Percentiles rank a stretch among this genome's conserved stretches.
These are phyloP conservation scores for Iphiclides podalirius DNA, from an alignment of 2,888 invertebrate species.

Conservation along the genomic window DNA sequence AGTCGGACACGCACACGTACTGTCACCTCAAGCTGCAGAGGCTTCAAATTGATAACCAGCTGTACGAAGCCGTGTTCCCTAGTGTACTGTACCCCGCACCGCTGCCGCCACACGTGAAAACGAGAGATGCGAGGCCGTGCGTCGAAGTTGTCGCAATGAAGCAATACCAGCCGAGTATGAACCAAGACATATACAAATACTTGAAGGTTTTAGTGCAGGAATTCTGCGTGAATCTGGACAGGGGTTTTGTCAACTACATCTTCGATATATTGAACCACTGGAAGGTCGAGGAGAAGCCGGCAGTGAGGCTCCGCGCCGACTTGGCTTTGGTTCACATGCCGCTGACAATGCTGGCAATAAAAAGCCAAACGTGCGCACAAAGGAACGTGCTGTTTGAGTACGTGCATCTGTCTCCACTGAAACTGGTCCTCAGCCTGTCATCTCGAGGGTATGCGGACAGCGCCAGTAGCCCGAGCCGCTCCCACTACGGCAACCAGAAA, in stretches of 20 bases:
- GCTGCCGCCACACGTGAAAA: constrained; percentile 60
- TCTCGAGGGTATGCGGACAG: constrained; percentile 65
- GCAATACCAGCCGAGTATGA: constrained; percentile 66
- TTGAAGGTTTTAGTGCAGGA: constrained; percentile 83
- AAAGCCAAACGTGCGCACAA: constrained; percentile 56
- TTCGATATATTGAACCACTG: constrained; percentile 82
- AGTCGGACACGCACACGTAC: constrained; percentile 84
- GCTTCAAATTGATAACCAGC: constrained; percentile 87
- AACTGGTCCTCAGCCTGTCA: constrained; percentile 82
- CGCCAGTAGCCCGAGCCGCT: constrained; percentile 48
- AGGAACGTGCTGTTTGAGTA: constrained; percentile 76
- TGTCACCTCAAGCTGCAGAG: constrained; percentile 84
- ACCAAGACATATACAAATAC: constrained; percentile 81
- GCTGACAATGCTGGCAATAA: constrained; percentile 67
- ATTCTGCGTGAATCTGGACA: constrained; percentile 84
- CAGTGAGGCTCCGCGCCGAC: constrained; percentile 77
- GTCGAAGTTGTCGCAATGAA: constrained; percentile 80
- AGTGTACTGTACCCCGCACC: constrained; percentile 83
- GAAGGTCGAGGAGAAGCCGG: constrained; percentile 79
- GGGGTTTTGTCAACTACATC: constrained; percentile 83
- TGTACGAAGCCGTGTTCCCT: constrained; percentile 85
- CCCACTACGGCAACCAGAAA: constrained; percentile 54
- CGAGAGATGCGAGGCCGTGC: constrained; percentile 74
- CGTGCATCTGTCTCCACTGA: constrained; percentile 80
- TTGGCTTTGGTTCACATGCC: constrained; percentile 81